phyloP scores from a whole-genome alignment of 2,888 invertebrate species.

The Eupeodes luniger region DNA sequence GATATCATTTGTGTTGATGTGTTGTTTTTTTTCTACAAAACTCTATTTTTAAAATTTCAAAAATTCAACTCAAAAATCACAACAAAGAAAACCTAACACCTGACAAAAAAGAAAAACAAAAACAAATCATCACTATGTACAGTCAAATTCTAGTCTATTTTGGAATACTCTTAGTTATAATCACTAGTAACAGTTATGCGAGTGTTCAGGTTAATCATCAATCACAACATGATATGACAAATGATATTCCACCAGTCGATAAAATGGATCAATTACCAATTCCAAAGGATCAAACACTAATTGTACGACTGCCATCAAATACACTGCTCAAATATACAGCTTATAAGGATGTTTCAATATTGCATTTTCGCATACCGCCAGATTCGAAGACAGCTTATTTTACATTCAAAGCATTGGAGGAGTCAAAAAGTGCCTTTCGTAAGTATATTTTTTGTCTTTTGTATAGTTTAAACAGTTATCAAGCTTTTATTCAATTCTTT shows the following conservation, averaged over 20 bases:
- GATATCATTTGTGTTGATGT: conserved; percentile 9
- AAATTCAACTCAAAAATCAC: background rate
- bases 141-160: conserved; percentile 58
- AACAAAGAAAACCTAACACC: background rate
- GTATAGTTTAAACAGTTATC: no score
- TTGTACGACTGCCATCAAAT: conserved; percentile 84
- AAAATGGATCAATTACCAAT: conserved; percentile 79
- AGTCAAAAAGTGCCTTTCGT: conserved; percentile 84
- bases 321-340: conserved; percentile 85
- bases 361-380: conserved; percentile 86
- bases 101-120: conserved; percentile 1
- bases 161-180: conserved; percentile 70
- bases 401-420: conserved; percentile 83
- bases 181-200: conserved; percentile 75
- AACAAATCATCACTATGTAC: conserved; percentile 61
- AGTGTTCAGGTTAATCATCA: conserved; percentile 79
- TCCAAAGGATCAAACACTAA: conserved; percentile 81
- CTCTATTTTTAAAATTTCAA: background rate
- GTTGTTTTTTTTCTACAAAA: conserved; percentile 8
- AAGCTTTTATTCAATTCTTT: no score
- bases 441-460: conserved; percentile 77
- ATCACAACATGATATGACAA: conserved; percentile 72
- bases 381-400: conserved; percentile 84
- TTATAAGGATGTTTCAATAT: conserved; percentile 86
- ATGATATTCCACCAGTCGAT: conserved; percentile 77